Evolutionary conservation across 92 coral and sea anemone species (phyloP), one percentile per base, ranked within the genome.

Genomic region (Hydrozoanthus gracilis): DNA sequence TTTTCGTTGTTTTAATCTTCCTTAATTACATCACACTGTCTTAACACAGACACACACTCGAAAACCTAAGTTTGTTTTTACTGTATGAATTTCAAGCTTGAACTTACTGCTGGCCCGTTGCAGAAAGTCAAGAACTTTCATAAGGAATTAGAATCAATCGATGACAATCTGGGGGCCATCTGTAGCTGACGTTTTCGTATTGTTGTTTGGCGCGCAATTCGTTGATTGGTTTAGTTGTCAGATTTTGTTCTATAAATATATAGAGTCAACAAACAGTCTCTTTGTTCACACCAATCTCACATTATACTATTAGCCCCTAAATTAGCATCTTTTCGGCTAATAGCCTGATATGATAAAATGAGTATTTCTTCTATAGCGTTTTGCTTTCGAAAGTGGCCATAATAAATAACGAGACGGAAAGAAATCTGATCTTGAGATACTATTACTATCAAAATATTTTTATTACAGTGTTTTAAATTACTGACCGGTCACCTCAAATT

Each of bases 361-460:
- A 83, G 93, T 82, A 87, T 78, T 66, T 88, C 87, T 76, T 39
- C 39, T 27, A 27, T 90, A 74, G 89, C 92, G 79, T 84, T 83
- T 88, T 91, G 75, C 82, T 61, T 83, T 88, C 72, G 82, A 78
- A 83, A 88, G 87, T 91, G 83, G 78, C 87, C 88, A 78, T 87
- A 91, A 70, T 83, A 86, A 88, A 56, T 87, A 87, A 79, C 79
- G 46, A 84, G 75, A 55, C 92, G 94, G 88, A 90, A 94, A 89
- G 98, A 94, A 94, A 94, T 73, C 49, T 86, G 94, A 94, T 94
- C 95, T 75, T 14, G 51, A 71, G 87, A 88, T 94, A 64, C 58
- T 10, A 78, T 94, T 94, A 91, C 98, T 92, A 94, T 92, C 94
- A 92, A 76, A 92, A 94, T 93, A 94, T 90, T 91, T 92, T 90